Percentiles rank a stretch among this genome's conserved stretches.
These are phyloP conservation scores for Dryococelus australis DNA, from an alignment of 2,888 invertebrate genomes.

Conservation along the genomic window DNA sequence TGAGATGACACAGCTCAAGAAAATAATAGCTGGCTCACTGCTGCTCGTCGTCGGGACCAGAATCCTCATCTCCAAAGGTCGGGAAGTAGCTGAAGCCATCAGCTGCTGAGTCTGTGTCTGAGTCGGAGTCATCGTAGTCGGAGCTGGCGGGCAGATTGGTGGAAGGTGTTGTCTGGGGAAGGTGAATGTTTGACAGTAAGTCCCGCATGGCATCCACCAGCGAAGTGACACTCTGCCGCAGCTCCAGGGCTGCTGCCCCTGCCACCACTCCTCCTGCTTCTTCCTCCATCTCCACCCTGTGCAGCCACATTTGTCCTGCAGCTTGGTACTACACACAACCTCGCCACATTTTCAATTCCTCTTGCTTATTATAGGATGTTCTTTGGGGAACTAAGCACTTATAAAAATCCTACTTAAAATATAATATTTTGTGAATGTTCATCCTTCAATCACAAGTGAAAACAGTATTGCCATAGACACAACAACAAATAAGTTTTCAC, in stretches of 20 bases:
- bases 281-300: neutral
- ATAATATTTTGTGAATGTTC: no score
- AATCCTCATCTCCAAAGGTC: neutral
- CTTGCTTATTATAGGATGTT: no score
- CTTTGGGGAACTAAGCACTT: no score
- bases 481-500: no score
- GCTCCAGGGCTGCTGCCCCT: slow-evolving; percentile 59
- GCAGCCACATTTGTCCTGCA: neutral
- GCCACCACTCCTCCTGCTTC: slow-evolving; percentile 29
- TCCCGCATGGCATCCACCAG: slow-evolving; percentile 78
- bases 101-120: neutral
- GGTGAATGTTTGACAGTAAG: slow-evolving; percentile 70
- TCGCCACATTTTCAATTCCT: no score
- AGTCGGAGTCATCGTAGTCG: neutral
- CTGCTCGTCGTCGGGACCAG: neutral
- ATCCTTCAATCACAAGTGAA: no score
- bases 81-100: neutral
- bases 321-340: no score
- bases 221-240: slow-evolving; percentile 70
- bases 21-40: neutral
- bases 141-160: neutral
- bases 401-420: no score
- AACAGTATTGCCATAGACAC: no score
- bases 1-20: neutral
- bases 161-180: slow-evolving; percentile 46